Percentiles rank a stretch among this genome's conserved stretches.
Evolutionary conservation across 2,888 invertebrate genomes (phyloP).

Genomic region (Leptothorax acervorum): DNA sequence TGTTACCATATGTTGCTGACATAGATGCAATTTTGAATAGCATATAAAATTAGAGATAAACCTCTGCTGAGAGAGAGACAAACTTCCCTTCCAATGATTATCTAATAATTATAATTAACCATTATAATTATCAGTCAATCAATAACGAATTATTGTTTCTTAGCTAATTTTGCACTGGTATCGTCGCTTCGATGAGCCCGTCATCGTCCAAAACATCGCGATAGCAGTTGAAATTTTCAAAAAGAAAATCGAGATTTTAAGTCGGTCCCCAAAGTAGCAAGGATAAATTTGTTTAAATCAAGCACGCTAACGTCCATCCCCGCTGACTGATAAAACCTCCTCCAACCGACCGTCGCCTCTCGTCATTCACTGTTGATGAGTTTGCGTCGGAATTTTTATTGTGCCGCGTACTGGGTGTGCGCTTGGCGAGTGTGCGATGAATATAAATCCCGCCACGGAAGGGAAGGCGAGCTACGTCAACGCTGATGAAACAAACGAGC

Average conservation of each 20-base stretch:
- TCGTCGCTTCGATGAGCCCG: neutral
- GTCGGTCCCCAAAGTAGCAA: neutral
- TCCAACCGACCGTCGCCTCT: slow-evolving; percentile 50
- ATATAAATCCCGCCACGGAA: slow-evolving; percentile 76
- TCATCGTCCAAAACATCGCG: neutral
- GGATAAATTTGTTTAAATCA: slow-evolving; percentile 43
- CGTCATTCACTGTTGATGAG: slow-evolving; percentile 57
- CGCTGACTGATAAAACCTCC: slow-evolving; percentile 57
- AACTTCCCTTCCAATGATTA: neutral
- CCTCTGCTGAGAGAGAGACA: neutral
- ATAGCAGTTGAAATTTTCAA: neutral
- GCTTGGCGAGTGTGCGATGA: slow-evolving; percentile 70
- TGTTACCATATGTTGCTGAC: neutral
- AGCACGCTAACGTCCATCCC: slow-evolving; percentile 6
- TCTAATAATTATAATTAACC: neutral
- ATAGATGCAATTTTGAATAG: neutral
- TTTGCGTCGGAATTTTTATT: slow-evolving; percentile 75
- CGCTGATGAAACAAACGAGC: slow-evolving; percentile 73
- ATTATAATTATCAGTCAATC: neutral
- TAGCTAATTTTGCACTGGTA: neutral
- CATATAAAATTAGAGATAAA: neutral
- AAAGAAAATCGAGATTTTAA: neutral
- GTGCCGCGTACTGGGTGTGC: slow-evolving; percentile 72
- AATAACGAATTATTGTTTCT: neutral
- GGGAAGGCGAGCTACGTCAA: slow-evolving; percentile 69